Evolutionary conservation across 1,140 invertebrate genomes (phyloP).

Genomic region (Xylocopa sonorina): DNA sequence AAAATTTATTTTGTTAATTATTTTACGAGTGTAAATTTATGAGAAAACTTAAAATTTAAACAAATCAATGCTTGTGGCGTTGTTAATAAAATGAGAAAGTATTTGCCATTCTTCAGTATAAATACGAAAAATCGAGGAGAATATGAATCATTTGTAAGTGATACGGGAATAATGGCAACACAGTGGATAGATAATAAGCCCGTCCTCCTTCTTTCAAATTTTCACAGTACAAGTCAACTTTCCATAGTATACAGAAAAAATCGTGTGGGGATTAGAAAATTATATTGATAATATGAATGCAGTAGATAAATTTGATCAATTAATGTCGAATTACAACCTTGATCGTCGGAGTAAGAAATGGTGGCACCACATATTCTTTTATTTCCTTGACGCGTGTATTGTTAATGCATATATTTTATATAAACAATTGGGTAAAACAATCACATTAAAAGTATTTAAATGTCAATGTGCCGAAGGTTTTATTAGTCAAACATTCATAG

Average conservation of each 20-base stretch:
- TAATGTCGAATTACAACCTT: conserved; percentile 58
- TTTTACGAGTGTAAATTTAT: conserved; percentile 54
- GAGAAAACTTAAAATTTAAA: conserved; percentile 43
- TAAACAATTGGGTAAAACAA: conserved; percentile 22
- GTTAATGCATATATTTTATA: conserved; percentile 64
- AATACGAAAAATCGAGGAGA: conserved; percentile 60
- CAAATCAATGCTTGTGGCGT: conserved; percentile 62
- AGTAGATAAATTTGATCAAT: conserved; percentile 66
- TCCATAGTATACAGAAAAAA: conserved; percentile 53
- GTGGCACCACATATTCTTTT: conserved; percentile 66
- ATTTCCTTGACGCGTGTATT: conserved; percentile 62
- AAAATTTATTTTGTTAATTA: conserved; percentile 62
- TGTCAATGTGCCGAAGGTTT: conserved; percentile 21
- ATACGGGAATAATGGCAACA: conserved; percentile 43
- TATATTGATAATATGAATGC: conserved; percentile 68
- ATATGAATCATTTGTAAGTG: conserved; percentile 51
- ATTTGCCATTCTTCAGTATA: conserved; percentile 53
- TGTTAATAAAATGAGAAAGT: conserved; percentile 52
- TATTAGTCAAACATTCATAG: conserved; percentile 27
- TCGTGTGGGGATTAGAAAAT: conserved; percentile 58
- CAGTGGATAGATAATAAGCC: conserved; percentile 70
- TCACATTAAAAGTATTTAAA: conserved; percentile 36
- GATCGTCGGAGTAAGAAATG: conserved; percentile 62
- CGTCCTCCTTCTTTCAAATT: conserved; percentile 67
- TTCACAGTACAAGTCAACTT: conserved; percentile 57